phyloP scores from a whole-genome alignment of 2,113 vertebrate species.

The Gorsachius goisagi region DNA sequence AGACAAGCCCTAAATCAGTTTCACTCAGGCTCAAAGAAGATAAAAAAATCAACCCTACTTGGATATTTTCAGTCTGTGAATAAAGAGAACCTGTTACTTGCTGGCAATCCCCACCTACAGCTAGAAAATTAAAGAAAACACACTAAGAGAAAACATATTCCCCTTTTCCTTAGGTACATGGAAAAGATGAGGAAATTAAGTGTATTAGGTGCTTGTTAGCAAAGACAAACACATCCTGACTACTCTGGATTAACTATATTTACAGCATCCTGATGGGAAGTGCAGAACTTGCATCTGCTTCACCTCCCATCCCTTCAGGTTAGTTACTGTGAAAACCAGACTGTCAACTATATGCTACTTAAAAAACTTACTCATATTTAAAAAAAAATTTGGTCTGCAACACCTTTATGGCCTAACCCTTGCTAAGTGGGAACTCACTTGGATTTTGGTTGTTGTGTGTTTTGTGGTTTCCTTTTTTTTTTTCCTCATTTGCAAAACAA shows the following conservation, averaged over 20 bases:
- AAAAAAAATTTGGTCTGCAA: background rate
- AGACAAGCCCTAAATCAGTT: background rate
- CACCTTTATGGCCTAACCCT: background rate
- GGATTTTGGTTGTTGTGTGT: background rate
- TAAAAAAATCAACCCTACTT: background rate
- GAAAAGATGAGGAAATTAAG: background rate
- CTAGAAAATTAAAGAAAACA: background rate
- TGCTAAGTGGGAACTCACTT: background rate
- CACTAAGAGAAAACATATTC: background rate
- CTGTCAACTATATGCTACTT: background rate
- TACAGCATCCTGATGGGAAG: conserved; percentile 14
- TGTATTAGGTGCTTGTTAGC: background rate
- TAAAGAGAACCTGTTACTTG: background rate
- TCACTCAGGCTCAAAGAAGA: background rate
- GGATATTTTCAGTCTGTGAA: background rate
- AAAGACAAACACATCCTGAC: background rate
- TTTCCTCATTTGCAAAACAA: background rate
- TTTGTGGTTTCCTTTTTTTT: background rate
- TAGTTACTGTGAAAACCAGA: background rate
- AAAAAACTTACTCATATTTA: background rate
- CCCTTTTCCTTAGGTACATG: background rate
- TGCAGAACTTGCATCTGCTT: background rate
- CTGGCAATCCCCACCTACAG: background rate
- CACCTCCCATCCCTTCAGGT: background rate
- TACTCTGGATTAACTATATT: background rate